Base-by-base conservation (phyloP, 2,113 vertebrate genomes). In the Syngnathoides biaculeatus region DNA sequence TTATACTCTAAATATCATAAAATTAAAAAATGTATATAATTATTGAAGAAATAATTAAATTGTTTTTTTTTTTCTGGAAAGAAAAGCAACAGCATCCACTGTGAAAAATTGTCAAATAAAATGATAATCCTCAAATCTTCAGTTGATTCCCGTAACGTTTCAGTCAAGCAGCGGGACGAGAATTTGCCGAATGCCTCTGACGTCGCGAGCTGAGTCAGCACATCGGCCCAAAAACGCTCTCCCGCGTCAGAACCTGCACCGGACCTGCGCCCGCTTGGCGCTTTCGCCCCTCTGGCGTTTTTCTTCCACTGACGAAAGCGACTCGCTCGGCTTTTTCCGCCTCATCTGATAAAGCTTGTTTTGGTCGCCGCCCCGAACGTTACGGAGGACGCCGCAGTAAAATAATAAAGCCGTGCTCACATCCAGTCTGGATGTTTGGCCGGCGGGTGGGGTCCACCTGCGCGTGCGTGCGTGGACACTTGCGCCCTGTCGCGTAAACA, bases 261-360 rank as follows among this genome's bases (percentile, higher is more conserved):
- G n/a, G n/a, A n/a, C n/a, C n/a, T n/a, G n/a, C n/a, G n/a, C n/a
- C n/a, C n/a, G n/a, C n/a, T n/a, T n/a, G n/a, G n/a, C n/a, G n/a
- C n/a, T n/a, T n/a, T n/a, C n/a, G n/a, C n/a, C n/a, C n/a, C n/a
- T n/a, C n/a, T n/a, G 7, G 8, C 2, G 10, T n/a, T 24, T 24
- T 55, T 55, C 12, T 24, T 57, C 39, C 66, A 58, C n/a, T n/a
- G n/a, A n/a, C 68, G 71, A 75, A 70, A 84, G 65, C 52, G 79
- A 85, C 84, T 69, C 63, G 73, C 73, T 87, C 83, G 87, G 80
- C 83, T 60, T 69, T 66, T 84, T 78, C 80, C 58, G 56, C 74
- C 85, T 84, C 82, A 85, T 88, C 87, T 89, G 88, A 90, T 90
- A 88, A 88, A 78, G 74, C 45, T 84, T 85, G 78, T 89, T 90